Evolutionary conservation across 2,797 vertebrate genomes (phyloP).

Genomic region (Pipistrellus nathusii): DNA sequence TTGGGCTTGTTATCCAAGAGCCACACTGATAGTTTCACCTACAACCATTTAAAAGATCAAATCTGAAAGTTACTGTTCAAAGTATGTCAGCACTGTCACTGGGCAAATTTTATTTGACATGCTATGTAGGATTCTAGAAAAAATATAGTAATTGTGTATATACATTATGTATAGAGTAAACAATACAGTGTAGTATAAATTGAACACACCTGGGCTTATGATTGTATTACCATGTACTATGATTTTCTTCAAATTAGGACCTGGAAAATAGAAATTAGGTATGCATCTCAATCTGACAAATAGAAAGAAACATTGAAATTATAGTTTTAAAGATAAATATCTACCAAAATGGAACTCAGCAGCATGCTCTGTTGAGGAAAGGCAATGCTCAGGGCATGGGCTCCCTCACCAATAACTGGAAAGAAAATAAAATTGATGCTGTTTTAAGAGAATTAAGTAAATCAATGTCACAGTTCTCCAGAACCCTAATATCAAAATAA

Average conservation of each 20-base stretch:
- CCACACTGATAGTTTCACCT: neutral
- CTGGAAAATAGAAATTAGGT: neutral
- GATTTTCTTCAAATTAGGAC: neutral
- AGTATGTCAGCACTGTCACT: neutral
- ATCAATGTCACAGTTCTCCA: neutral
- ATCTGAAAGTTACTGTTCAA: conserved; percentile 30
- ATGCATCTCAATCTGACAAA: neutral
- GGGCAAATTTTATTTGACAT: neutral
- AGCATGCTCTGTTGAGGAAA: neutral
- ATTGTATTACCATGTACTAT: neutral
- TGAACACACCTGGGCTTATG: neutral
- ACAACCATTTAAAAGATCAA: conserved; percentile 40
- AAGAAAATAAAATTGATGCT: neutral
- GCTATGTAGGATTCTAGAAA: neutral
- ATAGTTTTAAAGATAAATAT: conserved; percentile 45
- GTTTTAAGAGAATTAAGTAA: neutral
- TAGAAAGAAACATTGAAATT: neutral
- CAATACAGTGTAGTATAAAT: neutral
- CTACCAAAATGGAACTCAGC: conserved; percentile 53
- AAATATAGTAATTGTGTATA: neutral
- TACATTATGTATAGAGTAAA: neutral
- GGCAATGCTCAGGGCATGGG: neutral
- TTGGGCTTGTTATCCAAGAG: neutral
- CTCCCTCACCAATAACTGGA: neutral
- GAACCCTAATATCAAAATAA: neutral